phyloP scores from a whole-genome alignment of 92 coral and sea anemone genomes.

The Phenganax subtilis region DNA sequence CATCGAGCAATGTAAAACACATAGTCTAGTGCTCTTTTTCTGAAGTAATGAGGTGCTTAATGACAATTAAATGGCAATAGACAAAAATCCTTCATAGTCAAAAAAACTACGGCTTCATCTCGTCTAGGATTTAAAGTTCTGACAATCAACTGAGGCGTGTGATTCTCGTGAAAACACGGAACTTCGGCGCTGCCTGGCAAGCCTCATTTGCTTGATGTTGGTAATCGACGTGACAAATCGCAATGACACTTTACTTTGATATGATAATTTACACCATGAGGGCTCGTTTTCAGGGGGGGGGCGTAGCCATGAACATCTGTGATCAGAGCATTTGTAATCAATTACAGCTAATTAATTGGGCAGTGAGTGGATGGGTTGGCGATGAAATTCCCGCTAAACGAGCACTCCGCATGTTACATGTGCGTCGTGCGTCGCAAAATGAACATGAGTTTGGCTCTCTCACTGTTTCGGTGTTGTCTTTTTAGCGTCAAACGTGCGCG shows the following conservation, averaged over 20 bases:
- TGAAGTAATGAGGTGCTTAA: not conserved
- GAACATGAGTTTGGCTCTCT: not conserved
- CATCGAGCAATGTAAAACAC: not conserved
- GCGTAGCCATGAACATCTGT: not conserved
- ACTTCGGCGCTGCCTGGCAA: slow-evolving; percentile 9
- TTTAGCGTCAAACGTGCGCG: slow-evolving; percentile 1
- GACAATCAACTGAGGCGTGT: not conserved
- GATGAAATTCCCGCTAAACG: slow-evolving; percentile 17
- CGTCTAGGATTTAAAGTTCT: not conserved
- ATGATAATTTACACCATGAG: slow-evolving; percentile 28
- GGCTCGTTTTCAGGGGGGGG: slow-evolving; percentile 34
- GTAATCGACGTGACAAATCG: slow-evolving; percentile 34
- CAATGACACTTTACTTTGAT: slow-evolving; percentile 13
- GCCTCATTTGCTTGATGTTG: slow-evolving; percentile 16
- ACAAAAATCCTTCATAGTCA: not conserved
- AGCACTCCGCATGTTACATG: not conserved
- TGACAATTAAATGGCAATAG: not conserved
- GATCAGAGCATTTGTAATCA: slow-evolving; percentile 76
- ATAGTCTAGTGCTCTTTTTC: not conserved
- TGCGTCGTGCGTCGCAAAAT: not conserved
- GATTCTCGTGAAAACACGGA: not conserved
- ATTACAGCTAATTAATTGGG: slow-evolving; percentile 95
- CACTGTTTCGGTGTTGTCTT: not conserved
- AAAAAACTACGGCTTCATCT: not conserved
- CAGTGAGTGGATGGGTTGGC: slow-evolving; percentile 23